A percentile compares a stretch with the other conserved stretches of the same genome.
phyloP scores from a whole-genome alignment of 2,888 invertebrate species.

The Phyllotreta striolata region DNA sequence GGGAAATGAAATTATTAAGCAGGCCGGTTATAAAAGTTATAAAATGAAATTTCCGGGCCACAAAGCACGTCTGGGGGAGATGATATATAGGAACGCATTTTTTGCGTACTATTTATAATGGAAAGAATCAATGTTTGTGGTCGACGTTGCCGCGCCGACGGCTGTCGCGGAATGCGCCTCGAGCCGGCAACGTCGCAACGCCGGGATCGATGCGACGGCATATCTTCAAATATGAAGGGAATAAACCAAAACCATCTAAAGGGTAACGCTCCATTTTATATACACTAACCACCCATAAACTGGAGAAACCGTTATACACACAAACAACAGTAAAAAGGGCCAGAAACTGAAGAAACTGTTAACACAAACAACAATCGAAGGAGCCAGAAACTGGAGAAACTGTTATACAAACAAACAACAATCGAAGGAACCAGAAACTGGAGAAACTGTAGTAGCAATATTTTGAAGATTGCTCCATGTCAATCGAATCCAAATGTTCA shows the following conservation, averaged over 20 bases:
- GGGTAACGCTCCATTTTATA: constrained; percentile 13
- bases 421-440: too few relatives aligned
- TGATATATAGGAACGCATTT: constrained; percentile 63
- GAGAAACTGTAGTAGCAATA: too few relatives aligned
- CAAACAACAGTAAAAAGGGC: too few relatives aligned
- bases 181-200: constrained; percentile 51
- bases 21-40: constrained; percentile 61
- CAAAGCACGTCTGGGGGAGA: constrained; percentile 60
- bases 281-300: background rate
- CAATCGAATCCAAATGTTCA: too few relatives aligned
- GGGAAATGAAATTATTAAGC: constrained; percentile 59
- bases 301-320: too few relatives aligned
- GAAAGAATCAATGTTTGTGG: constrained; percentile 62
- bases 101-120: constrained; percentile 63
- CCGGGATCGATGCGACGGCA: constrained; percentile 52
- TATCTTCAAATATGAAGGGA: constrained; percentile 25
- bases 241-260: constrained; percentile 1
- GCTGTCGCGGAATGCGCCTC: constrained; percentile 53
- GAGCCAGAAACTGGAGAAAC: too few relatives aligned
- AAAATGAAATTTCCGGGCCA: constrained; percentile 63
- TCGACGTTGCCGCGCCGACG: constrained; percentile 42
- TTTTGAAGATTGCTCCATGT: too few relatives aligned
- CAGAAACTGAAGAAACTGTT: too few relatives aligned
- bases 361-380: too few relatives aligned
- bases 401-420: too few relatives aligned